Evolutionary conservation across 2,797 vertebrate species (phyloP).

Genomic region (Danio choprae): DNA sequence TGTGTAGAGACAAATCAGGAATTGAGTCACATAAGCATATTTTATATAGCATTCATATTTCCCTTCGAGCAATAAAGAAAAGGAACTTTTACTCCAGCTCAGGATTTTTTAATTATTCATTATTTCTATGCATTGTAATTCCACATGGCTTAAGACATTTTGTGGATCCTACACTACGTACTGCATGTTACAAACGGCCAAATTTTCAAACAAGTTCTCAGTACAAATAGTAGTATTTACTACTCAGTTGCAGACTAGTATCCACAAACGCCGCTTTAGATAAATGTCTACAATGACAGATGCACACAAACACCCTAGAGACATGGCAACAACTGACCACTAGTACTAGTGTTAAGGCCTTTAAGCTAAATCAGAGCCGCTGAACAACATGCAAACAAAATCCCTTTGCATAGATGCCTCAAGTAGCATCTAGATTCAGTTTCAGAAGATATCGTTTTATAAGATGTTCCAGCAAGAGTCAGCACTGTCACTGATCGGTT

Average conservation of each 20-base stretch:
- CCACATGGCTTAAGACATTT: not conserved
- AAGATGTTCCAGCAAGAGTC: not conserved
- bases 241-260: constrained; percentile 26
- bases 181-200: not conserved
- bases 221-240: constrained; percentile 25
- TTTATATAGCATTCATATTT: not conserved
- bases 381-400: constrained; percentile 2
- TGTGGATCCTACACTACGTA: not conserved
- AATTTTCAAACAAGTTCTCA: not conserved
- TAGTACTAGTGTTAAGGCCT: constrained; percentile 31
- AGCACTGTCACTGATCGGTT: constrained; percentile 3
- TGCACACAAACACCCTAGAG: constrained; percentile 34
- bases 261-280: constrained; percentile 37
- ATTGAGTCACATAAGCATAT: not conserved
- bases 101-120: not conserved
- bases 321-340: constrained; percentile 39
- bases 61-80: not conserved
- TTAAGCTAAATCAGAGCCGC: constrained; percentile 19
- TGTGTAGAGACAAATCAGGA: constrained; percentile 13
- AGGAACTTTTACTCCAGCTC: not conserved
- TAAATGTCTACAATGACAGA: constrained; percentile 10
- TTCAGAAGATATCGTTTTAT: not conserved
- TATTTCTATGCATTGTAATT: not conserved
- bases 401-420: not conserved
- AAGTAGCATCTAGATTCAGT: not conserved